Percentiles rank a stretch among this genome's conserved stretches.
phyloP scores from a whole-genome alignment of 2,113 vertebrate species.

The Condylura cristata region DNA sequence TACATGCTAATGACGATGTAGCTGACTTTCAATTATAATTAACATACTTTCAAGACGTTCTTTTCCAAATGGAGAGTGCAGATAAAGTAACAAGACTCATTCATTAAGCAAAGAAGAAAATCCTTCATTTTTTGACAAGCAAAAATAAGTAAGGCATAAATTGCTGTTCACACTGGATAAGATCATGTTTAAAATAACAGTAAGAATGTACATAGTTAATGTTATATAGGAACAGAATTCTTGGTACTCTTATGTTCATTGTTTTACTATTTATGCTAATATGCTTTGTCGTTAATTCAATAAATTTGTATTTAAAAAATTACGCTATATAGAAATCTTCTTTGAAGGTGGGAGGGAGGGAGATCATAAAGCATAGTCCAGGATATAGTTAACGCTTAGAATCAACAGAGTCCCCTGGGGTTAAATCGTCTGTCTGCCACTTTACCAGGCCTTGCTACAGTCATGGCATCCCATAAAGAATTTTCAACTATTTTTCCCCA shows the following conservation, averaged over 20 bases:
- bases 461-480: neutral
- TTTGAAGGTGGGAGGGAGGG: slow-evolving; percentile 22
- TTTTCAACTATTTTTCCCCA: neutral
- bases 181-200: slow-evolving; percentile 43
- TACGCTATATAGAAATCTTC: slow-evolving; percentile 62
- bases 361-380: slow-evolving; percentile 4
- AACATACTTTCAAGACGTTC: slow-evolving; percentile 29
- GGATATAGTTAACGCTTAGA: neutral
- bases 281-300: slow-evolving; percentile 71
- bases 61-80: slow-evolving; percentile 50
- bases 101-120: slow-evolving; percentile 59
- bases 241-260: slow-evolving; percentile 59
- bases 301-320: slow-evolving; percentile 76
- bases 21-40: slow-evolving; percentile 39
- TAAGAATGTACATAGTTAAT: slow-evolving; percentile 55
- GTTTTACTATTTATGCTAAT: slow-evolving; percentile 74
- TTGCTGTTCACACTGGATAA: slow-evolving; percentile 66
- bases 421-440: slow-evolving; percentile 16
- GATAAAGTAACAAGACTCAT: slow-evolving; percentile 38
- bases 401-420: neutral
- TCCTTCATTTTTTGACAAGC: slow-evolving; percentile 62
- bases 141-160: slow-evolving; percentile 51
- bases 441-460: neutral
- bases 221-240: slow-evolving; percentile 59
- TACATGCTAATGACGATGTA: slow-evolving; percentile 31